These are phyloP conservation scores for Burhinus bistriatus DNA, from an alignment of 2,113 vertebrate genomes.

Conservation along the genomic window DNA sequence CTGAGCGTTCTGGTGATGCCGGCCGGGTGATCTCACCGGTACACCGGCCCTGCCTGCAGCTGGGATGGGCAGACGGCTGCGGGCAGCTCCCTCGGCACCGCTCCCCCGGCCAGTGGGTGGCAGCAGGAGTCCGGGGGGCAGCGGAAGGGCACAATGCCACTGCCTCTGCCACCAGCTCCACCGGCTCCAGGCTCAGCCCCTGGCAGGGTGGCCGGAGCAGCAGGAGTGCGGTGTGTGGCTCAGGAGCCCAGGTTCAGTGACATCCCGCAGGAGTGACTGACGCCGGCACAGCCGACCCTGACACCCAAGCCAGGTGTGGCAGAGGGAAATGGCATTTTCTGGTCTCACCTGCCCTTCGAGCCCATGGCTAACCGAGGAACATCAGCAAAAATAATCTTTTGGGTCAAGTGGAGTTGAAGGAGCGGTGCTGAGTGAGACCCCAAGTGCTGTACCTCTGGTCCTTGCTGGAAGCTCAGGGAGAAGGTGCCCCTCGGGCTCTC, in stretches of 20 bases:
- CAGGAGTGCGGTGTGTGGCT: not conserved
- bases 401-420: not conserved
- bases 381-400: not conserved
- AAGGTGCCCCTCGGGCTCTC: not conserved
- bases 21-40: fast-evolving
- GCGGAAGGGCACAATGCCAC: fast-evolving
- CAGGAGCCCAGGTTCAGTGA: not conserved
- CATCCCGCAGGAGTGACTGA: not conserved
- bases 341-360: not conserved
- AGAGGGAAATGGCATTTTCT: fast-evolving
- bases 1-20: fast-evolving
- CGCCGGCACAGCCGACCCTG: fast-evolving
- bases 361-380: not conserved
- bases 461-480: not conserved
- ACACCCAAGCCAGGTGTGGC: not conserved
- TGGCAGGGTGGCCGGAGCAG: not conserved
- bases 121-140: not conserved
- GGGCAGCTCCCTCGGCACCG: not conserved
- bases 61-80: too few relatives aligned
- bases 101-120: fast-evolving
- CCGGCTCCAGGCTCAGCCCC: not conserved
- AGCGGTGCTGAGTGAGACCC: not conserved
- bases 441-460: fast-evolving
- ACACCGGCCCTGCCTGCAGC: too few relatives aligned
- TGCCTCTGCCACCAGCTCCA: fast-evolving